Evolutionary conservation across 2,888 invertebrate species (phyloP).

Genomic region (Drosophila infuscata): DNA sequence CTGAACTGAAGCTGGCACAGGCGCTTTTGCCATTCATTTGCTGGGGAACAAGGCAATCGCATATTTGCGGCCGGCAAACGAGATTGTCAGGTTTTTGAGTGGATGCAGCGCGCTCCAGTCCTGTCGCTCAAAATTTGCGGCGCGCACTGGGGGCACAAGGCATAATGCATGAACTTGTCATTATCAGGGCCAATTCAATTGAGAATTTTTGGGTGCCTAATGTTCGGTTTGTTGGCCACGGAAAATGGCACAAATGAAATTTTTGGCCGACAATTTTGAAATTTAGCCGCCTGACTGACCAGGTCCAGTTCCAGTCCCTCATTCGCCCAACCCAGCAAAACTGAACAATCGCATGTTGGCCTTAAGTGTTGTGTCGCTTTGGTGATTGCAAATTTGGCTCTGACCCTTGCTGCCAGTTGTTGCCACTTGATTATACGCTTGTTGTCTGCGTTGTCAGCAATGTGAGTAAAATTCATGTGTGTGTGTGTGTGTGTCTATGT

Average conservation of each 20-base stretch:
- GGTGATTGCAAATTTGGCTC: slow-evolving; percentile 68
- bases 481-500: slow-evolving; percentile 6
- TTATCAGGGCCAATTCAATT: slow-evolving; percentile 82
- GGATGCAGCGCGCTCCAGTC: slow-evolving; percentile 24
- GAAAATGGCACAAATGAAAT: slow-evolving; percentile 58
- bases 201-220: slow-evolving; percentile 78
- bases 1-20: slow-evolving; percentile 11
- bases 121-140: slow-evolving; percentile 39
- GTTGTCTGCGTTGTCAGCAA: slow-evolving; percentile 31
- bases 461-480: slow-evolving; percentile 15
- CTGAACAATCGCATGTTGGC: slow-evolving; percentile 24
- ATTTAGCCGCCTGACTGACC: slow-evolving; percentile 38
- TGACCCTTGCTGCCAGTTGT: slow-evolving; percentile 51
- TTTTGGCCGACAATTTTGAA: slow-evolving; percentile 59
- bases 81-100: slow-evolving; percentile 77
- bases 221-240: slow-evolving; percentile 46
- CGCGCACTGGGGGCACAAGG: slow-evolving; percentile 40
- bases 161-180: slow-evolving; percentile 80
- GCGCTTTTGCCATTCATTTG: slow-evolving; percentile 68
- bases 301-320: background rate
- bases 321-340: background rate
- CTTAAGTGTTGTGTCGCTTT: slow-evolving; percentile 53
- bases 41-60: slow-evolving; percentile 77
- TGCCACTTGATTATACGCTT: slow-evolving; percentile 75
- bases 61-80: slow-evolving; percentile 76